phyloP scores from a whole-genome alignment of 2,113 vertebrate genomes.

The Ciconia stormi region DNA sequence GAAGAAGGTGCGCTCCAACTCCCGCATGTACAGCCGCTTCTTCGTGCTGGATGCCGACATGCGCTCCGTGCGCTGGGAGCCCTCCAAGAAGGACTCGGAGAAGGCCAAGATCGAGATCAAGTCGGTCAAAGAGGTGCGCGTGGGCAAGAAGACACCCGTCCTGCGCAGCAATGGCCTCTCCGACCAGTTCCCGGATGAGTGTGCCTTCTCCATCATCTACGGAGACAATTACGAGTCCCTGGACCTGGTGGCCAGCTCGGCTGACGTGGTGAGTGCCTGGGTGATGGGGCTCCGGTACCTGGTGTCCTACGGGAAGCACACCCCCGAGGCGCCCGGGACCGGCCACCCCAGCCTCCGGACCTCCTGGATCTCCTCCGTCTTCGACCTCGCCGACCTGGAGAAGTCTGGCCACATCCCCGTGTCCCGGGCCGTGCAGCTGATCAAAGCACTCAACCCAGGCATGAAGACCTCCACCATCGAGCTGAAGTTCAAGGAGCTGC shows the following conservation, averaged over 20 bases:
- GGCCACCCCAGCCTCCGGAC: conserved; percentile 84
- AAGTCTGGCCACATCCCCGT: conserved; percentile 83
- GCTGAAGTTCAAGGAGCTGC: conserved; percentile 91
- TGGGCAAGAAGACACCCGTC: conserved; percentile 90
- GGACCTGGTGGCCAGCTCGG: conserved; percentile 87
- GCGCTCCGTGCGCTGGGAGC: conserved; percentile 90
- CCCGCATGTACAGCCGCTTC: conserved; percentile 92
- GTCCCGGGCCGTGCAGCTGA: conserved; percentile 85
- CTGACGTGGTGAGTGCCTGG: conserved; percentile 90
- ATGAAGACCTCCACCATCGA: conserved; percentile 89
- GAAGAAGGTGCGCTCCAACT: conserved; percentile 94
- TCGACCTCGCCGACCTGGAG: conserved; percentile 83
- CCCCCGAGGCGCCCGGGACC: conserved; percentile 76
- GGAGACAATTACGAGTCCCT: conserved; percentile 94
- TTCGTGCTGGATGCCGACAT: conserved; percentile 89
- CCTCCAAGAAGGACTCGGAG: conserved; percentile 91
- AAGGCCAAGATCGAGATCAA: conserved; percentile 93
- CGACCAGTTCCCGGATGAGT: conserved; percentile 90
- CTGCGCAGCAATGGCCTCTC: conserved; percentile 90
- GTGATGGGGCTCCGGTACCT: conserved; percentile 92
- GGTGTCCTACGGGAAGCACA: conserved; percentile 89
- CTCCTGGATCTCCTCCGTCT: conserved; percentile 89
- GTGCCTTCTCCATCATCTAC: conserved; percentile 92
- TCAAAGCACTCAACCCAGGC: conserved; percentile 88
- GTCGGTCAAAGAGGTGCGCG: conserved; percentile 88